Evolutionary conservation across 2,113 vertebrate species (phyloP).

Genomic region (Takifugu flavidus): DNA sequence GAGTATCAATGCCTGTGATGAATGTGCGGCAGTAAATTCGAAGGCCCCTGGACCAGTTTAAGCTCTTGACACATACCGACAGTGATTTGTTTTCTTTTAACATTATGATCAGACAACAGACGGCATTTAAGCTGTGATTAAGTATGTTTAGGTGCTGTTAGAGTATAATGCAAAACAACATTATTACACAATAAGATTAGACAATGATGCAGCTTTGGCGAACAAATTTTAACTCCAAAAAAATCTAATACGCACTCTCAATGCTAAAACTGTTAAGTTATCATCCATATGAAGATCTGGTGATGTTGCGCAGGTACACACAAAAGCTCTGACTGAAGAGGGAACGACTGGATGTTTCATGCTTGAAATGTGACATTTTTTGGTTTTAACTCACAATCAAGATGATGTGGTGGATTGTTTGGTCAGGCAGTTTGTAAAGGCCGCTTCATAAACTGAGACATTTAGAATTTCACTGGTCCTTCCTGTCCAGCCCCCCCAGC

Average conservation of each 20-base stretch:
- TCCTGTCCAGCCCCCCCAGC: constrained; percentile 3
- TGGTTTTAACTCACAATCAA: constrained; percentile 3
- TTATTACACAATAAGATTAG: no score
- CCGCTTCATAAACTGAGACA: not conserved
- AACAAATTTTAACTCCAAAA: no score
- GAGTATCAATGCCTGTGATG: constrained; percentile 34
- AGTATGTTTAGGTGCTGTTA: not conserved
- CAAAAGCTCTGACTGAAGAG: not conserved
- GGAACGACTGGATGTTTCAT: not conserved
- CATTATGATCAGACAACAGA: not conserved
- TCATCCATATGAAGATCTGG: no score
- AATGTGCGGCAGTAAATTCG: constrained; percentile 20
- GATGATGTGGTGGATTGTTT: not conserved
- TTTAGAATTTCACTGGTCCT: not conserved
- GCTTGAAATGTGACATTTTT: constrained; percentile 1
- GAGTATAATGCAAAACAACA: no score
- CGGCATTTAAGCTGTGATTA: not conserved
- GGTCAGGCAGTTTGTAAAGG: constrained; percentile 5
- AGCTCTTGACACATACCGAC: not conserved
- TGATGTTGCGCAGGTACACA: not conserved
- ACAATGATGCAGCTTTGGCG: no score
- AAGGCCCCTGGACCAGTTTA: not conserved
- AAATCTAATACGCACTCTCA: no score
- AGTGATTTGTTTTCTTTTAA: not conserved
- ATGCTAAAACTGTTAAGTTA: no score